phyloP scores from a whole-genome alignment of 2,888 invertebrate species.

The Lochmaea capreae region DNA sequence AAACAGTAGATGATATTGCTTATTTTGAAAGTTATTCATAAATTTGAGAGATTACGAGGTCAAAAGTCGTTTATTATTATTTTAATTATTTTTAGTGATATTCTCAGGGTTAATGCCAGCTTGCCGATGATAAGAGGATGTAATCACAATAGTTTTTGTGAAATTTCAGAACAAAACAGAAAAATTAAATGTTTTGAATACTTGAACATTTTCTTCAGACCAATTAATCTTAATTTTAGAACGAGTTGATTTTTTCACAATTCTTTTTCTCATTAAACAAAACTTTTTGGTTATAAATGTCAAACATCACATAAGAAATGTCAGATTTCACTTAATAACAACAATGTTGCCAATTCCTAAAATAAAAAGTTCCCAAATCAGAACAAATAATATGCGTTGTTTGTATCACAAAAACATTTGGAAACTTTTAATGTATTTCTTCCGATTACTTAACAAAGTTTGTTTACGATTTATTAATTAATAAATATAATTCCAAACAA shows the following conservation, averaged over 20 bases:
- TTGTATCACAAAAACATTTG: neutral
- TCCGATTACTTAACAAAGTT: neutral
- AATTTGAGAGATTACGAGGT: slow-evolving; percentile 12
- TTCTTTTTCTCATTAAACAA: too few species aligned
- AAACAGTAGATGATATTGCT: slow-evolving; percentile 14
- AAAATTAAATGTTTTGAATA: neutral
- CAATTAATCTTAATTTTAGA: too few species aligned
- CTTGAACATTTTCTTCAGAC: too few species aligned
- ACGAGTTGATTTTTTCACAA: too few species aligned
- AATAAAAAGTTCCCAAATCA: too few species aligned
- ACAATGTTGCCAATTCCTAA: too few species aligned
- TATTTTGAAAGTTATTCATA: slow-evolving; percentile 15
- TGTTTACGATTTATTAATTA: neutral
- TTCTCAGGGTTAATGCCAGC: neutral
- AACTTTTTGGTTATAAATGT: too few species aligned
- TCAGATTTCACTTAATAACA: too few species aligned
- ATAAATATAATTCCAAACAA: neutral
- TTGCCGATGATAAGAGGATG: neutral
- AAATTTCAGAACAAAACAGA: neutral
- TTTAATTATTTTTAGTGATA: neutral
- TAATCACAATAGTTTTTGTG: neutral
- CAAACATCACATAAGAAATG: too few species aligned
- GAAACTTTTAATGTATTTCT: neutral
- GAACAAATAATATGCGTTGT: too few species aligned
- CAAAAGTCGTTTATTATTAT: slow-evolving; percentile 9